Conservation (phyloP, 2,888 invertebrate species). For the Epistrophe grossulariae region DNA sequence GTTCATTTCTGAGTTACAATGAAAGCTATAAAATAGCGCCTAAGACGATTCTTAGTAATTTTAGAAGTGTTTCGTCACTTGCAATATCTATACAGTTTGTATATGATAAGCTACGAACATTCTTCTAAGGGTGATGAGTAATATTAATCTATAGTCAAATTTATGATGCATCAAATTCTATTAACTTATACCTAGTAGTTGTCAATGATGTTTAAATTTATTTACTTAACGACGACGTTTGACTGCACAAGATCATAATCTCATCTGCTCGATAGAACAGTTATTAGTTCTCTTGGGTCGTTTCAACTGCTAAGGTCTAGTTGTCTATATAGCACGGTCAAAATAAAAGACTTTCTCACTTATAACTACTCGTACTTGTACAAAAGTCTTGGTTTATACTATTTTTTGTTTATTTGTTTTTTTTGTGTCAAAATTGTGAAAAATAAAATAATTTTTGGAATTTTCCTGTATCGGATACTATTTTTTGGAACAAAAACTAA, state of each 20-base stretch:
- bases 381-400: neutral
- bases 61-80: no score
- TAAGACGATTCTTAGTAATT: no score
- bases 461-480: neutral
- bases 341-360: neutral
- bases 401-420: neutral
- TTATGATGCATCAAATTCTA: neutral
- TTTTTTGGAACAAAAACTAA: neutral
- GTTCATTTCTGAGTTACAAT: no score
- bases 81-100: no score
- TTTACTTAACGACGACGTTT: neutral
- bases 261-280: neutral
- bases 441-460: neutral
- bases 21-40: no score
- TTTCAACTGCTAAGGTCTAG: neutral
- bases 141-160: neutral
- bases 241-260: neutral
- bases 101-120: no score
- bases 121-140: neutral
- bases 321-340: neutral
- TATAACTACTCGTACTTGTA: neutral
- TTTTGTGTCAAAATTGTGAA: neutral
- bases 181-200: neutral
- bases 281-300: slow-evolving; percentile 1
- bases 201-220: neutral